Base-by-base conservation (phyloP, 2,797 vertebrate genomes). In the Coracias cyanogaster region DNA sequence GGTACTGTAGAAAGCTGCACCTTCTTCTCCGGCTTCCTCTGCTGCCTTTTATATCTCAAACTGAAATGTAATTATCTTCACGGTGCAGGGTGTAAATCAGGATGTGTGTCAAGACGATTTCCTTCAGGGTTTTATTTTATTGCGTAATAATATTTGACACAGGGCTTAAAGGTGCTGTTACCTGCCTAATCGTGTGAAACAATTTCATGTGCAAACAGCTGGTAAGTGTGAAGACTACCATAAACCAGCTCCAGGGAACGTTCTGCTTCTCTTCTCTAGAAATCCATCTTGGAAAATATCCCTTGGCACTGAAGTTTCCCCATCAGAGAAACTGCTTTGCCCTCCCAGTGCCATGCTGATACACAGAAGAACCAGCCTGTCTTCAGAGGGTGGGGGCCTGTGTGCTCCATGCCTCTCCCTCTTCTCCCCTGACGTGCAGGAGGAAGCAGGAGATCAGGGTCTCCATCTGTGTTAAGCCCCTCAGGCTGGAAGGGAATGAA, bases 61-160 rank as follows among this genome's bases (percentile, higher is more conserved):
- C 93, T 85, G 97, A 96, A 97, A 98, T 93, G 97, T 96, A 98
- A 98, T 98, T 98, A 98, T 97, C 98, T 97, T 93, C 97, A 94
- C 54, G 43, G 96, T 52, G 94, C 92, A 52, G 45, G 78, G 97
- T 96, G 94, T 98, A 98, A 98, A 98, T 98, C 98, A 97, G 96
- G 93, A 90, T 89, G 91, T 86, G 90, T 97, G 97, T 97, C 96
- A 96, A 89, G 96, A 94, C 26, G 46, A 97, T 97, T 97, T 96
- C 96, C 95, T 97, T 77, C 90, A 43, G 93, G 94, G 82, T 54
- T 92, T 94, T 97, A 91, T 96, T 98, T 98, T 96, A 98, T 95
- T 93, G 95, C 12, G 5, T 96, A 97, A 96, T 97, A 93, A 96
- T 97, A 97, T 97, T 97, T 98, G 96, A 96, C 94, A 91, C 96